Evolutionary conservation across 1,140 invertebrate genomes (phyloP), one percentile per base, ranked within the genome.

Genomic region (Listronotus bonariensis): DNA sequence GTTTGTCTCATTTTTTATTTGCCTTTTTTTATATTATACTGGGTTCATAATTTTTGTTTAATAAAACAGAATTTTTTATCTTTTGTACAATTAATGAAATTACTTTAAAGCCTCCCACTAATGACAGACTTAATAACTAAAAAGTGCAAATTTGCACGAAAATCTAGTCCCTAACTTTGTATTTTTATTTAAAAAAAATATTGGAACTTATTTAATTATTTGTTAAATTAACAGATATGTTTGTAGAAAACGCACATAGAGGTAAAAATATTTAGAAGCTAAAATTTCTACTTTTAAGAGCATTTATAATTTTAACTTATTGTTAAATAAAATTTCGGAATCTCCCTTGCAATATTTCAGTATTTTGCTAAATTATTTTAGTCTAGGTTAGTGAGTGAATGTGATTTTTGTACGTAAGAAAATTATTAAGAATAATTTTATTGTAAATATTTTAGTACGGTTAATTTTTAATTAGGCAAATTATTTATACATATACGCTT

Each of bases 301-400:
- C 68, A 67, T 70, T 68, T 65, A 65, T 65, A 34, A 31, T 41
- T 61, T 18, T 49, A 51, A 49, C 20, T 57, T 20, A 57, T 52
- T 38, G n/a, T 14, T 34, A 41, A 38, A 52, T 11, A 49, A 59
- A 40, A 61, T 36, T 55, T 57, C 60, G 69, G 71, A 73, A 74
- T 74, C 71, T 76, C 72, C 67, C 59, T 67, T 72, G 71, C 68
- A 73, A 74, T 74, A 73, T 54, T 73, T 73, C 73, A 75, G 73
- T 75, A 75, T 75, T 74, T 73, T 67, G 65, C 62, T 73, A 70
- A 73, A 74, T 73, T 68, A 72, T 65, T 72, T 14, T 70, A 64
- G 60, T 61, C 57, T 71, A 61, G 62, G 46, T 58, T 68, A 54
- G 38, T 45, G 67, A 61, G 62, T 68, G 72, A 68, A 73, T 75